A percentile compares a stretch with the other conserved stretches of the same genome.
Evolutionary conservation across 64 coral and sea anemone species (phyloP).

Genomic region (Montipora foliosa): DNA sequence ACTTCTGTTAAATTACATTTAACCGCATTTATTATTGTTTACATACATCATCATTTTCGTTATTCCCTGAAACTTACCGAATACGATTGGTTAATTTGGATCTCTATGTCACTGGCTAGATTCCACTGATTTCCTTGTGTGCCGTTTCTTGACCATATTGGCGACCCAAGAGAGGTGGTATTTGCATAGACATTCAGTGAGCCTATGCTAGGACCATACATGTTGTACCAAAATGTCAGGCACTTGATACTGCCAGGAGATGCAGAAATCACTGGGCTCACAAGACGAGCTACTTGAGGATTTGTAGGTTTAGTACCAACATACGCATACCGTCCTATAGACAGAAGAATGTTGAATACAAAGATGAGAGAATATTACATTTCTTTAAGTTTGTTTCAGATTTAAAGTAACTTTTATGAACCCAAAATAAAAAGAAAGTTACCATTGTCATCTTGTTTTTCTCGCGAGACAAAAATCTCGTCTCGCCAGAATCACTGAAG

Average conservation of each 20-base stretch:
- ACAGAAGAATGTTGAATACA: background rate
- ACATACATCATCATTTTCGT: no score
- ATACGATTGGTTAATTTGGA: conserved; percentile 62
- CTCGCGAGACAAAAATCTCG: no score
- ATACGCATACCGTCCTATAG: conserved; percentile 66
- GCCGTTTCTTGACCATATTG: conserved; percentile 72
- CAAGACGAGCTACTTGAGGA: conserved; percentile 65
- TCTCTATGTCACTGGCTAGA: conserved; percentile 24
- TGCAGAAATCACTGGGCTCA: conserved; percentile 49
- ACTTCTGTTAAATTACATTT: no score
- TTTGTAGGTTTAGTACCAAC: conserved; percentile 32
- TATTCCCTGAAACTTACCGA: background rate
- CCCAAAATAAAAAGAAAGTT: no score
- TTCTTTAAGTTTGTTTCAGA: no score
- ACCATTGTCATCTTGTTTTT: no score
- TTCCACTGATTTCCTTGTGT: conserved; percentile 80
- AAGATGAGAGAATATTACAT: background rate
- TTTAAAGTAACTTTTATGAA: no score
- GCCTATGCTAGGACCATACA: conserved; percentile 78
- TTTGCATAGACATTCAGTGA: conserved; percentile 80
- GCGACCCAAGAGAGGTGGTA: conserved; percentile 62
- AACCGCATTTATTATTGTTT: no score
- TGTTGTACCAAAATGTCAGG: conserved; percentile 89
- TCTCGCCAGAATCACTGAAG: no score
- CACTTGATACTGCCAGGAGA: conserved; percentile 58